phyloP scores from a whole-genome alignment of 2,113 vertebrate genomes.

The Passer montanus region DNA sequence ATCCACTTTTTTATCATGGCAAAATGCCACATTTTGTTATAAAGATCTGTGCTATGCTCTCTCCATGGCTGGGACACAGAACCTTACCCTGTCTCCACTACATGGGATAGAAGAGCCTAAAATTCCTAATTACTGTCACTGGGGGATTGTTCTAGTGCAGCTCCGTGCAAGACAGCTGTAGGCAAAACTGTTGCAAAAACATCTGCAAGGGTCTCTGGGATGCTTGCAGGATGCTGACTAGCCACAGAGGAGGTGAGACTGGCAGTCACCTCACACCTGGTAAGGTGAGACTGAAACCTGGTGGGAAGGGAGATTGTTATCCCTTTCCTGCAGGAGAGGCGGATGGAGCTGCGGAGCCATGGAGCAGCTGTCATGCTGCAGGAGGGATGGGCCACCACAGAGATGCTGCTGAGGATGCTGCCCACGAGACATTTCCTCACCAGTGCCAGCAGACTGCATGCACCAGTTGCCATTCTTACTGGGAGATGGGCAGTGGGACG shows the following conservation, averaged over 20 bases:
- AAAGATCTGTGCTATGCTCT: neutral
- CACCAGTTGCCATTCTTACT: neutral
- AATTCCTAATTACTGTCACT: neutral
- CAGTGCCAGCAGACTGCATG: neutral
- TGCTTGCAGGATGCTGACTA: neutral
- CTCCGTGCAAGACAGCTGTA: fast-evolving
- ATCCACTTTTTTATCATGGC: neutral
- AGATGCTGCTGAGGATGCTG: neutral
- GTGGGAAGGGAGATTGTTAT: neutral
- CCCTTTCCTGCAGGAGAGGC: fast-evolving
- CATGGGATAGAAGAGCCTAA: neutral
- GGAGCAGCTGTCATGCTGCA: neutral
- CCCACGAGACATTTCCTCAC: neutral
- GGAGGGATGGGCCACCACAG: neutral
- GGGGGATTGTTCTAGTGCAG: neutral
- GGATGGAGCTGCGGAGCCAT: fast-evolving
- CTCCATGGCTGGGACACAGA: neutral
- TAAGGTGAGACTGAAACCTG: neutral
- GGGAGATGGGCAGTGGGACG: neutral
- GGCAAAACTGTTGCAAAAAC: neutral
- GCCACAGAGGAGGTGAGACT: neutral
- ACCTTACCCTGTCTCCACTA: neutral
- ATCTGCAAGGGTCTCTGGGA: neutral
- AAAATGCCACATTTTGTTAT: neutral
- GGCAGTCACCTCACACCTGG: neutral